Conservation (phyloP, 2,113 vertebrate species). For the Nothobranchius furzeri region DNA sequence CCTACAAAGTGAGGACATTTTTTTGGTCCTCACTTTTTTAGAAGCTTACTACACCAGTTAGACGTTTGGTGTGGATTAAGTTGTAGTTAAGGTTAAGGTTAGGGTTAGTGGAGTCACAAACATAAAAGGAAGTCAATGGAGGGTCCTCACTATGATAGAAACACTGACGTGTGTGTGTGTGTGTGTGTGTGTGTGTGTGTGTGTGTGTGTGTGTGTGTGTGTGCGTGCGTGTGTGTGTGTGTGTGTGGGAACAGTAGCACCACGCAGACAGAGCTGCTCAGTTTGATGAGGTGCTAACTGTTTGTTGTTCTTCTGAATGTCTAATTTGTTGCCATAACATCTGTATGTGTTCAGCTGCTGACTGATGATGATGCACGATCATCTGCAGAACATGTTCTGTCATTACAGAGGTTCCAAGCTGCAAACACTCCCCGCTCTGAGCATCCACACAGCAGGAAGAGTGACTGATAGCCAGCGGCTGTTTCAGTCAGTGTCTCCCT, state of each 20-base stretch:
- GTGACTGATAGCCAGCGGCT: constrained; percentile 37
- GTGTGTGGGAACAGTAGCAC: constrained; percentile 38
- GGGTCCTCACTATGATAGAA: no score
- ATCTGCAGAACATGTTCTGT: constrained; percentile 42
- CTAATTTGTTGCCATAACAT: constrained; percentile 71
- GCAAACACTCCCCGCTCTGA: constrained; percentile 46
- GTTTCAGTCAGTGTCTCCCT: constrained; percentile 28
- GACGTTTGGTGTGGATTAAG: no score
- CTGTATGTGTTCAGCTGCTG: constrained; percentile 61
- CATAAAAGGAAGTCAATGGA: no score
- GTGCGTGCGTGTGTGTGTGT: constrained; percentile 14
- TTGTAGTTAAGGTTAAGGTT: no score
- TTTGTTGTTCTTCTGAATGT: constrained; percentile 70
- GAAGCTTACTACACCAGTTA: no score
- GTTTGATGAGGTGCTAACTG: constrained; percentile 67
- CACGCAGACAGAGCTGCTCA: constrained; percentile 61
- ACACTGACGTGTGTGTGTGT: no score
- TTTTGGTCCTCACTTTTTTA: no score
- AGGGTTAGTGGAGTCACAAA: no score
- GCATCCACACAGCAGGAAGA: constrained; percentile 27
- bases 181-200: no score
- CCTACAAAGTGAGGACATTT: no score
- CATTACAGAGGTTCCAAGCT: constrained; percentile 45
- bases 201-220: constrained; percentile 28
- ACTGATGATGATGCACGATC: constrained; percentile 55